Conservation (phyloP, 2,113 vertebrate species). For the Odocoileus hemionus region DNA sequence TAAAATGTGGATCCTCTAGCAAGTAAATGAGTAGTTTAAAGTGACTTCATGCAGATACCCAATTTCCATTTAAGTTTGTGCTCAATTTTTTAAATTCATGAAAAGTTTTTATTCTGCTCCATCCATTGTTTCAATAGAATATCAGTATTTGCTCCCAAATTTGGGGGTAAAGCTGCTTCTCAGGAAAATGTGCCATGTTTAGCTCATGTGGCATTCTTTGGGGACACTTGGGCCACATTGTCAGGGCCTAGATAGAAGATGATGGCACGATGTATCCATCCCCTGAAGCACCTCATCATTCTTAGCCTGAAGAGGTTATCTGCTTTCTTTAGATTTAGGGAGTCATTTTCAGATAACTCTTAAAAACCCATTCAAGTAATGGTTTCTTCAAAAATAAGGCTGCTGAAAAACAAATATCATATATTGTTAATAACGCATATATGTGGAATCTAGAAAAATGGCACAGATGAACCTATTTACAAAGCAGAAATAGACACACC, state of each 20-base stretch:
- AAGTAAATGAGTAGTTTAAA: not conserved
- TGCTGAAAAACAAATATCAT: not conserved
- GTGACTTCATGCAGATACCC: not conserved
- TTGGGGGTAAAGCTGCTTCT: not conserved
- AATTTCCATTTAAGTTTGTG: not conserved
- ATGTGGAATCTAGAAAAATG: not conserved
- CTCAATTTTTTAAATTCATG: not conserved
- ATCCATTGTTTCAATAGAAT: not conserved
- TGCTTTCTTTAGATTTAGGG: constrained; percentile 1
- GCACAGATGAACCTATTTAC: not conserved
- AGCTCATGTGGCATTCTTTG: not conserved
- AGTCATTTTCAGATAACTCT: not conserved
- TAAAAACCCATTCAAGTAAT: not conserved
- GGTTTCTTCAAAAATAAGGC: constrained; percentile 19
- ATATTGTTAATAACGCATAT: not conserved
- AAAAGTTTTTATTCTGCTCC: not conserved
- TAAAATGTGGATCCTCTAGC: not conserved
- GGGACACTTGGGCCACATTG: not conserved
- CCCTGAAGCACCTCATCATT: not conserved
- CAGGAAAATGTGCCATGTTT: not conserved
- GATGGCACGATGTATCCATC: not conserved
- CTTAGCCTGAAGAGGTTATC: not conserved
- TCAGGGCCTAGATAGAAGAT: not conserved
- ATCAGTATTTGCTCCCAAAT: not conserved
- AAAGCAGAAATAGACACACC: not conserved